These are phyloP conservation scores for Smittia aterrima DNA, from an alignment of 2,888 invertebrate species.

Conservation along the genomic window DNA sequence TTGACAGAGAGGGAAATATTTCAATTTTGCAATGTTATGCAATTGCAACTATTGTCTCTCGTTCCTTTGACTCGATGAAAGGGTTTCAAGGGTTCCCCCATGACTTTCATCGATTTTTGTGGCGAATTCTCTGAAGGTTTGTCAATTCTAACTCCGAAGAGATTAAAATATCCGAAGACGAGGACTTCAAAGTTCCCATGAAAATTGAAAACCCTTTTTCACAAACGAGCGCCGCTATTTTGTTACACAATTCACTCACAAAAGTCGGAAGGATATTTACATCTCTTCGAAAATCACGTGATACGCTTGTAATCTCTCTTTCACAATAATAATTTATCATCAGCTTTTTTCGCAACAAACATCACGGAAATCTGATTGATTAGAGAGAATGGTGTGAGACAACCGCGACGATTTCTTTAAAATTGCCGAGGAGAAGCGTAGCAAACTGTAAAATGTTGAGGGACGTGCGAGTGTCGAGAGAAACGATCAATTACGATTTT, in stretches of 20 bases:
- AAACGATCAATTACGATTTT: slow-evolving; percentile 38
- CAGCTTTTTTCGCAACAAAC: slow-evolving; percentile 11
- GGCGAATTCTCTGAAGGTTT: slow-evolving; percentile 10
- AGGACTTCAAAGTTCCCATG: slow-evolving; percentile 25
- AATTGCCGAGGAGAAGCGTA: slow-evolving; percentile 37
- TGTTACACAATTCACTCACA: slow-evolving; percentile 10
- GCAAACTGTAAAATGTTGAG: not conserved
- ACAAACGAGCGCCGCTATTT: not conserved
- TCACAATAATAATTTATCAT: slow-evolving; percentile 40
- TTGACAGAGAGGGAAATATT: slow-evolving; percentile 15
- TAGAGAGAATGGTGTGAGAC: slow-evolving; percentile 27
- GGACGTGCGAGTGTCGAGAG: not conserved
- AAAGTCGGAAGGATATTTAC: slow-evolving; percentile 11
- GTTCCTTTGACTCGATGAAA: not conserved
- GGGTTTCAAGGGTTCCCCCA: not conserved
- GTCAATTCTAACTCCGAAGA: not conserved
- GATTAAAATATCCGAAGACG: too few species aligned
- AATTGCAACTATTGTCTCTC: not conserved
- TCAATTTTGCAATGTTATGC: not conserved
- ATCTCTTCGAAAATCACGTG: slow-evolving; percentile 9
- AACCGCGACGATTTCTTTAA: slow-evolving; percentile 39
- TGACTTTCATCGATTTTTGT: slow-evolving; percentile 3
- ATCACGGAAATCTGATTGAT: slow-evolving; percentile 25
- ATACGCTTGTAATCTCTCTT: slow-evolving; percentile 15
- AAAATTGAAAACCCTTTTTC: not conserved